These are phyloP conservation scores for Eumerus sabulonum DNA, from an alignment of 2,888 invertebrate species.

Conservation along the genomic window DNA sequence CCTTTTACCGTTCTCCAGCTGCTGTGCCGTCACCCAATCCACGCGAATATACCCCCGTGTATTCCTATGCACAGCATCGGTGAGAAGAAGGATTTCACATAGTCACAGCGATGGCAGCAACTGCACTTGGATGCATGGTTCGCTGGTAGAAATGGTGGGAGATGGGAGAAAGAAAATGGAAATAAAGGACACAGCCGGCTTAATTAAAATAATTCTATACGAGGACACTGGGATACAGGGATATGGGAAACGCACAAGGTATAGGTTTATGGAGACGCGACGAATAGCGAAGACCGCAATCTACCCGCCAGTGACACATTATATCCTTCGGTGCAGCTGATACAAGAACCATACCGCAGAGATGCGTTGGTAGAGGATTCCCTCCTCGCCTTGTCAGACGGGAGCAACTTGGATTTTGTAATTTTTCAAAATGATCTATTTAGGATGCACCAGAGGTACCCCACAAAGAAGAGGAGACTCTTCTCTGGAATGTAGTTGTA, in stretches of 20 bases:
- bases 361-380: not conserved
- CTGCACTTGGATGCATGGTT: constrained; percentile 38
- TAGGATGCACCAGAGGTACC: constrained; percentile 45
- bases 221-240: constrained; percentile 12
- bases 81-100: constrained; percentile 41
- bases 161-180: constrained; percentile 25
- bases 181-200: constrained; percentile 33
- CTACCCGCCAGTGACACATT: constrained; percentile 7
- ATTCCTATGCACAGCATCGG: no score
- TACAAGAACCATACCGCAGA: not conserved
- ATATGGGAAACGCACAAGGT: constrained; percentile 31
- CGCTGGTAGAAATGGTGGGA: constrained; percentile 23
- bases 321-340: constrained; percentile 3
- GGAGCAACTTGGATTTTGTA: constrained; percentile 54
- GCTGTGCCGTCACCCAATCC: no score
- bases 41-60: no score
- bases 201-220: constrained; percentile 66
- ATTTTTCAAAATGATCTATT: constrained; percentile 63
- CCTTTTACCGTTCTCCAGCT: constrained; percentile 33
- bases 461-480: not conserved
- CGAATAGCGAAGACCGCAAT: no score
- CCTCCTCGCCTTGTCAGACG: constrained; percentile 11
- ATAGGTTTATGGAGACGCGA: no score
- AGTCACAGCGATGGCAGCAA: constrained; percentile 32
- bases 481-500: no score